A percentile compares a stretch with the other conserved stretches of the same genome.
Evolutionary conservation across 1,140 invertebrate species (phyloP).

Genomic region (Hormaphis cornu): DNA sequence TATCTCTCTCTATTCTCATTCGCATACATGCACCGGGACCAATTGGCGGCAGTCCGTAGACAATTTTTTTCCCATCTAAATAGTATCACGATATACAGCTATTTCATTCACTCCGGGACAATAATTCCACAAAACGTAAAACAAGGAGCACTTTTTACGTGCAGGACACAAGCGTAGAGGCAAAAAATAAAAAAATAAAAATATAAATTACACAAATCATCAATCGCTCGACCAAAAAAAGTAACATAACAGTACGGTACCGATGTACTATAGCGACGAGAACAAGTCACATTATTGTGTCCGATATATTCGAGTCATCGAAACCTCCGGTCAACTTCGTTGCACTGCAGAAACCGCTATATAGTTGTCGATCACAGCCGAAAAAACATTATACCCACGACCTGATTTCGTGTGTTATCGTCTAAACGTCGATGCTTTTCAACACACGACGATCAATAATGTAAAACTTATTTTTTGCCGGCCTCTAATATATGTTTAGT

Average conservation of each 20-base stretch:
- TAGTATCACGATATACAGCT: background rate
- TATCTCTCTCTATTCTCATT: background rate
- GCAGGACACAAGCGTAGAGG: background rate
- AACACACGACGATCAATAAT: background rate
- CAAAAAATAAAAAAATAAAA: background rate
- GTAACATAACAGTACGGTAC: background rate
- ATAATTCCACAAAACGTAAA: background rate
- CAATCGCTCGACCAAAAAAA: background rate
- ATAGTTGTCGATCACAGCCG: slow-evolving; percentile 1
- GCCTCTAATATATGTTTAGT: background rate
- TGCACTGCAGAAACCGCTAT: background rate
- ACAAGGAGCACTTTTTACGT: background rate
- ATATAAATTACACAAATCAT: slow-evolving; percentile 3
- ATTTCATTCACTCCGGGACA: no score
- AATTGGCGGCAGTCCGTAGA: background rate
- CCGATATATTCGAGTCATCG: slow-evolving; percentile 7
- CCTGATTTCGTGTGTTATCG: slow-evolving; percentile 4
- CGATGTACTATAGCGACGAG: background rate
- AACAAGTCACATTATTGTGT: background rate
- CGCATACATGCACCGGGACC: background rate
- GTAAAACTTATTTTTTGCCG: no score
- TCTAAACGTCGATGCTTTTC: background rate
- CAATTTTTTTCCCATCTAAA: background rate
- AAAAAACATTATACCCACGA: background rate
- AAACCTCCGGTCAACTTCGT: slow-evolving; percentile 1